These are phyloP conservation scores for Hemicentrotus pulcherrimus DNA, from an alignment of 35 echinoderm and acorn worm species.

Conservation along the genomic window DNA sequence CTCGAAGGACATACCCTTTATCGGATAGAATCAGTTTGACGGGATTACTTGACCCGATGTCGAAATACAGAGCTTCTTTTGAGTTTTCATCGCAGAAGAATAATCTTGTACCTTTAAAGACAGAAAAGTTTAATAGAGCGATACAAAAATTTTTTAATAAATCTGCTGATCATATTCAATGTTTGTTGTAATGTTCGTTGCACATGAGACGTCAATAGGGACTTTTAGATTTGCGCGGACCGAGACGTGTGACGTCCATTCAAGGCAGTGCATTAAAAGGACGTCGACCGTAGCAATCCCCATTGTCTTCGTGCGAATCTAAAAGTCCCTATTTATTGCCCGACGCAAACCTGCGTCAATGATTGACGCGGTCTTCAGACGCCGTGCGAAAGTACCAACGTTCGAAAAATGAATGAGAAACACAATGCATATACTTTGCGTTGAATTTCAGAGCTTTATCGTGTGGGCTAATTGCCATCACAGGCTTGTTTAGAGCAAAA, in stretches of 20 bases:
- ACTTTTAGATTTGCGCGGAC: too few species aligned
- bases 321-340: too few species aligned
- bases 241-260: background rate
- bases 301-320: too few species aligned
- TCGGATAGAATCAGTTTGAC: background rate
- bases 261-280: background rate
- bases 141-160: background rate
- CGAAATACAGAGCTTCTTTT: background rate
- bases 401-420: too few species aligned
- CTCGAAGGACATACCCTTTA: background rate
- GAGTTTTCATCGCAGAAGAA: conserved; percentile 1
- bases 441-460: too few species aligned
- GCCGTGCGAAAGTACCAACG: too few species aligned
- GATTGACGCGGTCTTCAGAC: too few species aligned
- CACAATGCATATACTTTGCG: too few species aligned
- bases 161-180: background rate
- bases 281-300: background rate
- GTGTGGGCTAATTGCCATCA: too few species aligned
- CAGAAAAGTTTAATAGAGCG: background rate
- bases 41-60: background rate
- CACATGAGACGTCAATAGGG: background rate
- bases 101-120: background rate
- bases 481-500: too few species aligned
- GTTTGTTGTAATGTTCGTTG: background rate
- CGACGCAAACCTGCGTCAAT: too few species aligned